phyloP scores from a whole-genome alignment of 1,140 invertebrate species.

The Rhopalosiphum maidis region DNA sequence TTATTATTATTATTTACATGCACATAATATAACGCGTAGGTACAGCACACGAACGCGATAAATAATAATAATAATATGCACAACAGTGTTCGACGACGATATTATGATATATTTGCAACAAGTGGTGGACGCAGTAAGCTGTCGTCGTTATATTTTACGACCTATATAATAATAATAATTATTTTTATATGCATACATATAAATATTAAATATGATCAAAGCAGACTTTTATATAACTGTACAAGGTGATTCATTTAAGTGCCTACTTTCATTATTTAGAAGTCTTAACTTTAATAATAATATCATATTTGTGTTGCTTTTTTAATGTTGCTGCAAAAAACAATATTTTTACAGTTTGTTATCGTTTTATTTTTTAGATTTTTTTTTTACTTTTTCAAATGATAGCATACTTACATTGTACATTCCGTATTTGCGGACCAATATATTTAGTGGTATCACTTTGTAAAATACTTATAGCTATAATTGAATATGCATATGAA shows the following conservation, averaged over 20 bases:
- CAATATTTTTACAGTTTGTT: no score
- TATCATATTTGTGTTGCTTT: no score
- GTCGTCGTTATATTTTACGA: not conserved
- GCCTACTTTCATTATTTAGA: not conserved
- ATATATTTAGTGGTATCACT: not conserved
- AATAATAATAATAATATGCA: not conserved
- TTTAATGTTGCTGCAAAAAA: no score
- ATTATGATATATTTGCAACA: constrained; percentile 21
- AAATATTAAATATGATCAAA: not conserved
- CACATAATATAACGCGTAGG: constrained; percentile 3
- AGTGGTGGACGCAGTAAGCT: not conserved
- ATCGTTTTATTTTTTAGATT: no score
- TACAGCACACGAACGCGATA: not conserved
- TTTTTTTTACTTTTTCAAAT: no score
- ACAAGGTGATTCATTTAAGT: not conserved
- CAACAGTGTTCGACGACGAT: not conserved
- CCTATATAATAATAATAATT: not conserved
- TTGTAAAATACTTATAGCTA: no score
- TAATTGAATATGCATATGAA: no score
- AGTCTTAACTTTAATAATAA: not conserved
- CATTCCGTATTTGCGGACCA: not conserved
- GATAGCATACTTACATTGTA: no score
- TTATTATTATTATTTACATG: not conserved
- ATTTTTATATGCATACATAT: not conserved
- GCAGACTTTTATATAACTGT: not conserved